Percentiles rank a stretch among this genome's conserved stretches.
These are phyloP conservation scores for Drosophila mercatorum DNA, from an alignment of 2,888 invertebrate species.

Conservation along the genomic window DNA sequence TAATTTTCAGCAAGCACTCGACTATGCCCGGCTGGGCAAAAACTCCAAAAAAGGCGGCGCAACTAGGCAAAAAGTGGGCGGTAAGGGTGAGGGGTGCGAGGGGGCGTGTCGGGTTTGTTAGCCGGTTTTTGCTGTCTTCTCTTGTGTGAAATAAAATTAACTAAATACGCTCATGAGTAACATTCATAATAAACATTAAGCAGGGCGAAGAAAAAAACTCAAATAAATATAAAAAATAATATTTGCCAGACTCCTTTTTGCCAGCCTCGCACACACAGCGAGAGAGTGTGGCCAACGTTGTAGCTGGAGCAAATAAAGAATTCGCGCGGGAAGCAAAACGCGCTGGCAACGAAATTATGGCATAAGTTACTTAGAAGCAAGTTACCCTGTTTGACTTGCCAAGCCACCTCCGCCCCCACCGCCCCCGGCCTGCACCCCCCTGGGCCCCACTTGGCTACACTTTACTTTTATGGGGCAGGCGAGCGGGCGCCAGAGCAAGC, in stretches of 20 bases:
- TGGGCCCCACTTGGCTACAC: slow-evolving; percentile 63
- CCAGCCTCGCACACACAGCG: slow-evolving; percentile 1
- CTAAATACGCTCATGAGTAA: slow-evolving; percentile 81
- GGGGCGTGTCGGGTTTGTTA: slow-evolving; percentile 8
- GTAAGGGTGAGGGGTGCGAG: background rate
- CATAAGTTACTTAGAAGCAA: slow-evolving; percentile 76
- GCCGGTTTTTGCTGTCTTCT: slow-evolving; percentile 62
- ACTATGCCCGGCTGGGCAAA: slow-evolving; percentile 56
- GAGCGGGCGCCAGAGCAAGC: slow-evolving; percentile 46
- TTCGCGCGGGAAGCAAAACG: slow-evolving; percentile 53
- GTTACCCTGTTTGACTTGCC: slow-evolving; percentile 41
- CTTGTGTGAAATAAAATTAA: slow-evolving; percentile 81
- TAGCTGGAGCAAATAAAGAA: slow-evolving; percentile 54
- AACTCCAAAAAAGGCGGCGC: slow-evolving; percentile 48
- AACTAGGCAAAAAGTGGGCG: slow-evolving; percentile 46
- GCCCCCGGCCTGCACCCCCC: slow-evolving; percentile 1
- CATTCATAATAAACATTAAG: slow-evolving; percentile 82
- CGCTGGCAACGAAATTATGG: slow-evolving; percentile 69
- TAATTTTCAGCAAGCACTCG: slow-evolving; percentile 73
- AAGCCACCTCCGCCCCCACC: background rate
- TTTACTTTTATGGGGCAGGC: slow-evolving; percentile 72
- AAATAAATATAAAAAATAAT: slow-evolving; percentile 81
- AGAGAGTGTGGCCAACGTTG: slow-evolving; percentile 16
- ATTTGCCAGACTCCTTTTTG: slow-evolving; percentile 79
- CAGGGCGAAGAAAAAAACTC: slow-evolving; percentile 52